Conservation (phyloP, 1,140 invertebrate genomes). For the Conus ventricosus region DNA sequence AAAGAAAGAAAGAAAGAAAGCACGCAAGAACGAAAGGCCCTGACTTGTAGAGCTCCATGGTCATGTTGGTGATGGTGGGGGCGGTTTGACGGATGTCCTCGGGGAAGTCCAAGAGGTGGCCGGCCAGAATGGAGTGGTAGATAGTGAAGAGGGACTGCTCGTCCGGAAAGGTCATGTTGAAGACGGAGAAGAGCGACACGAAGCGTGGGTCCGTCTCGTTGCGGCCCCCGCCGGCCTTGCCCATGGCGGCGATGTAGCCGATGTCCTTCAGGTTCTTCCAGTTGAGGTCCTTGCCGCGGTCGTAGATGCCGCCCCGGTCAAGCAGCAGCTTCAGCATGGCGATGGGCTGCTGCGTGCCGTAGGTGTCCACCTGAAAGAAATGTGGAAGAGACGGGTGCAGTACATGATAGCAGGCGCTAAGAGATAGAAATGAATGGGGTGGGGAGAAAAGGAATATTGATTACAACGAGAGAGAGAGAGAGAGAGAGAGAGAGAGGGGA, state of each 20-base stretch:
- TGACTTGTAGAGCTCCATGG: conserved; percentile 85
- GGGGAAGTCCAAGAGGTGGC: conserved; percentile 79
- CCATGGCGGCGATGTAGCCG: conserved; percentile 70
- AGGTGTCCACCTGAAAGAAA: conserved; percentile 79
- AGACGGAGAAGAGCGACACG: conserved; percentile 88
- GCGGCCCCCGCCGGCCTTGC: conserved; percentile 87
- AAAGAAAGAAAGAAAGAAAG: not conserved
- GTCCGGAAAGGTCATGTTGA: conserved; percentile 87
- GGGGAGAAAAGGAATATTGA: no score
- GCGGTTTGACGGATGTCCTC: conserved; percentile 79
- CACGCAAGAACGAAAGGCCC: not conserved
- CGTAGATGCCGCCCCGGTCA: conserved; percentile 89
- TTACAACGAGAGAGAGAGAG: no score
- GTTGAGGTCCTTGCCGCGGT: conserved; percentile 88
- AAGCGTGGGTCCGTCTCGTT: conserved; percentile 92
- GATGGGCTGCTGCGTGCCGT: conserved; percentile 93
- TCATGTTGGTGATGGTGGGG: conserved; percentile 82
- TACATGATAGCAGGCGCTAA: not conserved
- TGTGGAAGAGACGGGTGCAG: not conserved
- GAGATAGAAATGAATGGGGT: no score
- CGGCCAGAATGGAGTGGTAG: conserved; percentile 84
- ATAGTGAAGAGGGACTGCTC: conserved; percentile 75
- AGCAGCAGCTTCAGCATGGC: conserved; percentile 88
- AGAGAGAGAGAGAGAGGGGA: no score
- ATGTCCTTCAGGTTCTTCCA: conserved; percentile 91